Evolutionary conservation across 2,113 vertebrate species (phyloP).

Genomic region (Scomber colias): DNA sequence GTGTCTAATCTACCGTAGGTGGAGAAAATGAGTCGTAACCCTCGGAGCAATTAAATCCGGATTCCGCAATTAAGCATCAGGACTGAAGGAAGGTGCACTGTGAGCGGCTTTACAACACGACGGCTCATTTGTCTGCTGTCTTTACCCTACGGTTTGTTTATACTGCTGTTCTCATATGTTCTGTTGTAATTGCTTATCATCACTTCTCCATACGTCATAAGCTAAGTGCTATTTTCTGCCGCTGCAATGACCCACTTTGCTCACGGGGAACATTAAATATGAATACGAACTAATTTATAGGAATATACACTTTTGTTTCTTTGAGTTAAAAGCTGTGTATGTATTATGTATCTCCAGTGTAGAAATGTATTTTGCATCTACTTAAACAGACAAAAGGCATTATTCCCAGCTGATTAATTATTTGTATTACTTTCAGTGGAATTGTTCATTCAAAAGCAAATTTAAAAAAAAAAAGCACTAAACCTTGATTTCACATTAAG

Average conservation of each 20-base stretch:
- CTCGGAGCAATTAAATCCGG: background rate
- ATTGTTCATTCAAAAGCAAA: background rate
- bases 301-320: background rate
- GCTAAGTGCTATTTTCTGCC: slow-evolving; percentile 1
- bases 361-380: background rate
- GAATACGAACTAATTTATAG: slow-evolving; percentile 10
- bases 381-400: background rate
- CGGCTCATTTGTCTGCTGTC: background rate
- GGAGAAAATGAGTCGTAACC: background rate
- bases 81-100: background rate
- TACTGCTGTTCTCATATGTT: background rate
- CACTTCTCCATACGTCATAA: background rate
- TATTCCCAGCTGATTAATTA: slow-evolving; percentile 6
- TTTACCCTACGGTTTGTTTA: background rate
- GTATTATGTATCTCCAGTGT: background rate
- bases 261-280: background rate
- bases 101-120: background rate
- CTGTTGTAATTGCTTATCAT: background rate
- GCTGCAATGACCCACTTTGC: slow-evolving; percentile 15
- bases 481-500: slow-evolving; percentile 9
- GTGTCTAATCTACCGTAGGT: slow-evolving; percentile 10
- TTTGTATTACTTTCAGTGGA: slow-evolving; percentile 6
- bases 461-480: slow-evolving; percentile 1
- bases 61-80: background rate
- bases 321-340: background rate